Percentiles rank a stretch among this genome's conserved stretches.
phyloP scores from a whole-genome alignment of 2,113 vertebrate genomes.

The Numida meleagris region DNA sequence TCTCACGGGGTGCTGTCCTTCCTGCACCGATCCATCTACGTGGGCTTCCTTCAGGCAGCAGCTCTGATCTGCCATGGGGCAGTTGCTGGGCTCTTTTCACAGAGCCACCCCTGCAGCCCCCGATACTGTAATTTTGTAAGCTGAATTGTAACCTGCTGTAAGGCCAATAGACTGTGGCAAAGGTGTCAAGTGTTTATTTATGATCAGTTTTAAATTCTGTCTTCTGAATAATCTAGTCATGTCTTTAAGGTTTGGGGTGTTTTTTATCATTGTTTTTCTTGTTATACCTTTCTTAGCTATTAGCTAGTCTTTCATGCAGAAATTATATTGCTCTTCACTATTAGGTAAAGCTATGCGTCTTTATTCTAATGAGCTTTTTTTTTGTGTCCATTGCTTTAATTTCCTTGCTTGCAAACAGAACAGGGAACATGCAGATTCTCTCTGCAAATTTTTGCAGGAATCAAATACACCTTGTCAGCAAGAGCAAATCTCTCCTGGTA shows the following conservation, averaged over 20 bases:
- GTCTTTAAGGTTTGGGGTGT: neutral
- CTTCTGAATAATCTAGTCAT: constrained; percentile 28
- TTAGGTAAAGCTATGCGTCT: neutral
- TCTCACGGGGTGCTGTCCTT: neutral
- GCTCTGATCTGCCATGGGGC: neutral
- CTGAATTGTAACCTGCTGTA: neutral
- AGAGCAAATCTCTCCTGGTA: neutral
- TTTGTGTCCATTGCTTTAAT: neutral
- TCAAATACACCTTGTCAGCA: neutral
- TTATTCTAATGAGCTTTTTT: neutral
- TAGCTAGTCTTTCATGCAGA: constrained; percentile 24
- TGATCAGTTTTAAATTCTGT: neutral
- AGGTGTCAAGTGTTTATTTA: neutral
- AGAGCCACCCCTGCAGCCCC: neutral
- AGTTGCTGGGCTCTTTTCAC: neutral
- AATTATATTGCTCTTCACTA: constrained; percentile 8
- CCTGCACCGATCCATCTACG: no score
- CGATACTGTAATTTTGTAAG: neutral
- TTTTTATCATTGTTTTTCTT: constrained; percentile 15
- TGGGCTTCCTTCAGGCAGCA: neutral
- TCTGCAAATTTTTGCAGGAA: neutral
- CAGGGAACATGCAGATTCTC: neutral
- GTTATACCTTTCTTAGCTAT: constrained; percentile 1
- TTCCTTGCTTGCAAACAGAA: neutral
- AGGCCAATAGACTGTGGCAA: neutral